Evolutionary conservation across 1,140 invertebrate species (phyloP).

Genomic region (Limonius californicus): DNA sequence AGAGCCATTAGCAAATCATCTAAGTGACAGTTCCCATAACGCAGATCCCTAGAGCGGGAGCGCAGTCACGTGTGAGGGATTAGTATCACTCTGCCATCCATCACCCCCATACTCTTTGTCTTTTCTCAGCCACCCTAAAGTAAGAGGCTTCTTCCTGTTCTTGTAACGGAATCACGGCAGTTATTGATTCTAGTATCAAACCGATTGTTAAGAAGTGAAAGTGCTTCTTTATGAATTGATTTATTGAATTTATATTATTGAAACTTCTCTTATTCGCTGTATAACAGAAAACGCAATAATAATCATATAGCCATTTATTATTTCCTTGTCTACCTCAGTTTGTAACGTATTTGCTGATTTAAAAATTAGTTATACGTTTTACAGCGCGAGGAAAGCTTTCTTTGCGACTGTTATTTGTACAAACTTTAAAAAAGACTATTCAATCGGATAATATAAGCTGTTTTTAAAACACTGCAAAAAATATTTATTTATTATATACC

Average conservation of each 20-base stretch:
- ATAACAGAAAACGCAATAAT: no score
- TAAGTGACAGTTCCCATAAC: constrained; percentile 33
- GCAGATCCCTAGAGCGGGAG: constrained; percentile 31
- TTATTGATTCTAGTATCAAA: constrained; percentile 1
- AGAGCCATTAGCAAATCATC: constrained; percentile 34
- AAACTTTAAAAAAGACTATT: no score
- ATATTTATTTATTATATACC: no score
- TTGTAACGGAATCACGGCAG: constrained; percentile 3
- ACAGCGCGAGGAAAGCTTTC: no score
- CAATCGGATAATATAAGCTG: no score
- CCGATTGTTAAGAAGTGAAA: background rate
- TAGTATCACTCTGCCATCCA: constrained; percentile 39
- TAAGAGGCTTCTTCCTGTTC: constrained; percentile 13
- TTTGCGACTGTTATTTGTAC: no score
- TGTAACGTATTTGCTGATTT: no score
- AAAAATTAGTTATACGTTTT: no score
- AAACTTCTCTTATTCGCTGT: background rate
- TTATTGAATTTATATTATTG: background rate
- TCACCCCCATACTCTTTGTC: constrained; percentile 25
- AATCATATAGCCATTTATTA: no score
- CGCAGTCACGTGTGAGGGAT: constrained; percentile 39
- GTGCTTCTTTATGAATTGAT: background rate
- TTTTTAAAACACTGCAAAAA: no score
- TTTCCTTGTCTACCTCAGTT: no score
- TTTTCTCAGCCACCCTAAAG: constrained; percentile 5